Conservation (phyloP, 2,113 vertebrate species). For the Aldabrachelys gigantea region DNA sequence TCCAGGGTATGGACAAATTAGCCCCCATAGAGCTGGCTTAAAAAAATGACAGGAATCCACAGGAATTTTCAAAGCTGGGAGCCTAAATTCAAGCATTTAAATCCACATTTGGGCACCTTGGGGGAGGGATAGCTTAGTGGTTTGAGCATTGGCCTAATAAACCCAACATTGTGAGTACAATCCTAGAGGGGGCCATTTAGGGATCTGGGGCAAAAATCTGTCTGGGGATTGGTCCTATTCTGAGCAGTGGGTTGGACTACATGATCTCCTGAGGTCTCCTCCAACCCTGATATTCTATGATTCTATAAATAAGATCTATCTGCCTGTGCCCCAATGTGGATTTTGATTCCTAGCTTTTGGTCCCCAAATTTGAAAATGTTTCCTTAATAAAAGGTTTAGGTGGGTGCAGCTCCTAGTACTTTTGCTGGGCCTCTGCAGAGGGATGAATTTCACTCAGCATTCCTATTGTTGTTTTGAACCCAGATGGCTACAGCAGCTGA, state of each 20-base stretch:
- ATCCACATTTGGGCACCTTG: background rate
- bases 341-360: background rate
- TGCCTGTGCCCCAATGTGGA: background rate
- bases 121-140: too few species aligned
- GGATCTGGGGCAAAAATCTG: too few species aligned
- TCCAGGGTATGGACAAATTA: background rate
- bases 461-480: background rate
- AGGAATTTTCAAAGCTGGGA: background rate
- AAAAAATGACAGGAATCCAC: background rate
- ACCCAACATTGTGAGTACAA: too few species aligned
- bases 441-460: background rate
- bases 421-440: background rate
- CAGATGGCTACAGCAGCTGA: background rate
- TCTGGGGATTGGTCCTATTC: too few species aligned
- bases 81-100: background rate
- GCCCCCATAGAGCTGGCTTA: background rate
- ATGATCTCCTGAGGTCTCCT: too few species aligned
- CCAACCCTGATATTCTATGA: background rate
- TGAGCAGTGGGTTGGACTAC: too few species aligned
- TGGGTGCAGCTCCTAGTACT: fast-evolving
- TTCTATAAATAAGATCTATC: fast-evolving
- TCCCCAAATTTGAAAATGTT: background rate
- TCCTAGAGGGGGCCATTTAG: too few species aligned
- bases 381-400: background rate
- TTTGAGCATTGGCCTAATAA: too few species aligned